A percentile compares a stretch with the other conserved stretches of the same genome.
These are phyloP conservation scores for Denticeps clupeoides DNA, from an alignment of 2,797 vertebrate species.

Conservation along the genomic window DNA sequence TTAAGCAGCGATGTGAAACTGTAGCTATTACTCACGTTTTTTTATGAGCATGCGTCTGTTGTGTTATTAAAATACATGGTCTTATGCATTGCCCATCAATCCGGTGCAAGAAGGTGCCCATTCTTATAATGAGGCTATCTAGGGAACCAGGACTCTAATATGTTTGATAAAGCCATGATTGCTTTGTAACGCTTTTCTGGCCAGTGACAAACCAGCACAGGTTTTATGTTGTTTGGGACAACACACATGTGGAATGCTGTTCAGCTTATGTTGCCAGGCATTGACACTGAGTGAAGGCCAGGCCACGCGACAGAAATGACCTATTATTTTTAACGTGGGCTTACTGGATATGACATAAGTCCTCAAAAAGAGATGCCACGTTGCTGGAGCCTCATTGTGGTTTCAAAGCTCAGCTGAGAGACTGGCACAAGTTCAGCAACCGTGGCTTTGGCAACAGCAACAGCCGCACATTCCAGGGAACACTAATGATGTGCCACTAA, in stretches of 20 bases:
- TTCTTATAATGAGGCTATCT: too few species aligned
- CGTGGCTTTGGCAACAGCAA: not conserved
- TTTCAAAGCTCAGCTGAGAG: not conserved
- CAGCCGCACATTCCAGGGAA: not conserved
- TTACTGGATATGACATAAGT: slow-evolving; percentile 6
- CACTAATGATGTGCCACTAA: not conserved
- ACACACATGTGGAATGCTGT: too few species aligned
- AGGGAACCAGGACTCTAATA: too few species aligned
- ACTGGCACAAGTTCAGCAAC: slow-evolving; percentile 34
- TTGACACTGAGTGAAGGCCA: too few species aligned
- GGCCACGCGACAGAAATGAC: too few species aligned
- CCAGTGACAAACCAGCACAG: too few species aligned
- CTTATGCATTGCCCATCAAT: slow-evolving; percentile 32
- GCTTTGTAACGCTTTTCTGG: too few species aligned
- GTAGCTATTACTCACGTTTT: slow-evolving; percentile 1
- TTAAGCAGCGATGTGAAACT: slow-evolving; percentile 9
- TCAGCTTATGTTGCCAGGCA: too few species aligned
- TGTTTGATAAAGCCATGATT: too few species aligned
- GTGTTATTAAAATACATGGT: slow-evolving; percentile 18
- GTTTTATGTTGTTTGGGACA: too few species aligned
- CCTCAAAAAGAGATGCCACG: slow-evolving; percentile 31
- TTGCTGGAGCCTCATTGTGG: slow-evolving; percentile 12
- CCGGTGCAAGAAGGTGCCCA: too few species aligned
- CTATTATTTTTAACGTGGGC: not conserved
- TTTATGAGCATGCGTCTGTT: slow-evolving; percentile 18